phyloP scores from a whole-genome alignment of 2,113 vertebrate genomes.

The Paradisaea rubra region DNA sequence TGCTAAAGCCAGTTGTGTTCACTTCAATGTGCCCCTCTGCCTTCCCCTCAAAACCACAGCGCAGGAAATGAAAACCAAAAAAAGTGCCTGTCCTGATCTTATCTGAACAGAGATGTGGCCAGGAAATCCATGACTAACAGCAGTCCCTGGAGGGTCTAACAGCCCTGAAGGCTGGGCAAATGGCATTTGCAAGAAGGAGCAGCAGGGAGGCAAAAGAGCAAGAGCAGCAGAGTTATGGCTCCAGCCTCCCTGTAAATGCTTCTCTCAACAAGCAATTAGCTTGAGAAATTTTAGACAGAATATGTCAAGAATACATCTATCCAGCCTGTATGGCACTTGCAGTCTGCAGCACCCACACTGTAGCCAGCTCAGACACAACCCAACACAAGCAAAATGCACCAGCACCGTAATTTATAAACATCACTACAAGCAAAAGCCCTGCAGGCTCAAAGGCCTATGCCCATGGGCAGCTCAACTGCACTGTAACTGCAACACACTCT shows the following conservation, averaged over 20 bases:
- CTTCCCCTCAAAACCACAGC: background rate
- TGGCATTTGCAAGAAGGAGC: background rate
- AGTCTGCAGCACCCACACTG: background rate
- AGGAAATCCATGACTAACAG: background rate
- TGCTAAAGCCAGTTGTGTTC: background rate
- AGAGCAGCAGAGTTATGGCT: background rate
- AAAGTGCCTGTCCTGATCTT: background rate
- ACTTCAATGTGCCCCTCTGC: background rate
- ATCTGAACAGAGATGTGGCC: background rate
- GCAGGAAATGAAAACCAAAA: background rate
- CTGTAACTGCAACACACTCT: background rate
- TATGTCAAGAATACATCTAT: rapidly evolving
- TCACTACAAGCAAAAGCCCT: background rate
- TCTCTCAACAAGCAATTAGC: background rate
- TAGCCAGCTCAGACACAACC: background rate
- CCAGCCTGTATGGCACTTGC: too few relatives aligned
- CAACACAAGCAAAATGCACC: background rate
- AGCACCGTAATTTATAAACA: background rate
- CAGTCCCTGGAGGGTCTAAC: background rate
- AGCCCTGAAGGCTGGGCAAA: background rate
- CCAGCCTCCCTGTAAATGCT: background rate
- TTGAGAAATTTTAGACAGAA: background rate
- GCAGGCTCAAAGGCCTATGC: background rate
- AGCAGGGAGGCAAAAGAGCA: background rate
- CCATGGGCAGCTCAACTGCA: background rate